Evolutionary conservation across 1,140 invertebrate species (phyloP), one percentile per base, ranked within the genome.

Genomic region (Caenorhabditis tropicalis): DNA sequence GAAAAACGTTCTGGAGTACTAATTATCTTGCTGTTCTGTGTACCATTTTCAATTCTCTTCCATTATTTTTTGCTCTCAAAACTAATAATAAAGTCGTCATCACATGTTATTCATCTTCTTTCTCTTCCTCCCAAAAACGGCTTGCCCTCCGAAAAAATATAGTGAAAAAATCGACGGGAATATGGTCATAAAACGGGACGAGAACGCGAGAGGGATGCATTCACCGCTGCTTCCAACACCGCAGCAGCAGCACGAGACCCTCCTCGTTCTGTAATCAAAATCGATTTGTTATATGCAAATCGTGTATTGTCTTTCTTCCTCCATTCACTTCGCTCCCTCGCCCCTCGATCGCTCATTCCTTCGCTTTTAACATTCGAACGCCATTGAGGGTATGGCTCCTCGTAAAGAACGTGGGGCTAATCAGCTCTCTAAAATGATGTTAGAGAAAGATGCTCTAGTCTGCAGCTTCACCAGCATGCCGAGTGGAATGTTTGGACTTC

Each of bases 241-340:
- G 12, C 65, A 27, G 29, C 65, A 74, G 33, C 65, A 43, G 36
- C 65, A 74, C 65, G 65, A 74, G 65, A n/a, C 29, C 12, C 29
- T 7, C 29, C 9, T n/a, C n/a, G n/a, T 31, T 33, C 65, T 74
- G 65, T 74, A 74, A 74, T 74, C 65, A 74, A 46, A 46, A 74
- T 74, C 65, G 65, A 74, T 43, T 24, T 12, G 65, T 36, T 74
- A 74, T 74, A 74, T 74, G 65, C 65, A 74, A 74, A 74, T 74
- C 36, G 65, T 43, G 65, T 74, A 74, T 74, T 74, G 65, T 74
- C 65, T 74, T 74, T 46, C 65, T 31, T 74, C 65, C 36, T 19
- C n/a, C n/a, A n/a, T n/a, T n/a, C n/a, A n/a, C 36, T 21, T 21
- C 10, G 10, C 10, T 10, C 65, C 2, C 21, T 74, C 29, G 65